Evolutionary conservation across 2,113 vertebrate species (phyloP).

Genomic region (Pachyramphus minor): DNA sequence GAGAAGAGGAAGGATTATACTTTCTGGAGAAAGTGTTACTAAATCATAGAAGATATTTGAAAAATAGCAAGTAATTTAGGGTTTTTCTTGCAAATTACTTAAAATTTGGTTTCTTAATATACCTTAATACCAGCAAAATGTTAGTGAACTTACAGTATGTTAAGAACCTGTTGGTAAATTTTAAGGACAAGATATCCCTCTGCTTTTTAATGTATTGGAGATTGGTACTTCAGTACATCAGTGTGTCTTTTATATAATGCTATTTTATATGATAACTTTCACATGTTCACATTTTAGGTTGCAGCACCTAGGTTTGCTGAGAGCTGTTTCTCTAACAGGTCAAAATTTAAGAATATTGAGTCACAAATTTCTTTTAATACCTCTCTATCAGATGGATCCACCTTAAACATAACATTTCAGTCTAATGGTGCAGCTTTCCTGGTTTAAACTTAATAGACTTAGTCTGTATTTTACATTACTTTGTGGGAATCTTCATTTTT

Average conservation of each 20-base stretch:
- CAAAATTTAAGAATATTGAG: neutral
- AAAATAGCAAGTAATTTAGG: neutral
- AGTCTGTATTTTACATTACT: neutral
- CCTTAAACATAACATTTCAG: neutral
- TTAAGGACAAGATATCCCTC: neutral
- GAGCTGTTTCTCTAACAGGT: neutral
- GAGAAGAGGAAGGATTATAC: neutral
- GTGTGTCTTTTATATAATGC: neutral
- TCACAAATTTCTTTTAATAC: neutral
- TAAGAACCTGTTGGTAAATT: neutral
- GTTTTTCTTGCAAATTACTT: neutral
- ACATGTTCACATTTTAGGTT: neutral
- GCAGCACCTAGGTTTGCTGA: neutral
- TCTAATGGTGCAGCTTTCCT: neutral
- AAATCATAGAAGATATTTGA: neutral
- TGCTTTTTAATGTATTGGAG: neutral
- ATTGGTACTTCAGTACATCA: neutral
- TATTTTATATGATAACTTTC: neutral
- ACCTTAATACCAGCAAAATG: neutral
- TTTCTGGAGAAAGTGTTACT: neutral
- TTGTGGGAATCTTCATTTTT: neutral
- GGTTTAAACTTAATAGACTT: neutral
- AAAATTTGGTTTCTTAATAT: neutral
- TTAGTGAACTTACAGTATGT: neutral
- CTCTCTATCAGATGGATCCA: neutral